Evolutionary conservation across 2,888 invertebrate species (phyloP).

Genomic region (Melanchra persicariae): DNA sequence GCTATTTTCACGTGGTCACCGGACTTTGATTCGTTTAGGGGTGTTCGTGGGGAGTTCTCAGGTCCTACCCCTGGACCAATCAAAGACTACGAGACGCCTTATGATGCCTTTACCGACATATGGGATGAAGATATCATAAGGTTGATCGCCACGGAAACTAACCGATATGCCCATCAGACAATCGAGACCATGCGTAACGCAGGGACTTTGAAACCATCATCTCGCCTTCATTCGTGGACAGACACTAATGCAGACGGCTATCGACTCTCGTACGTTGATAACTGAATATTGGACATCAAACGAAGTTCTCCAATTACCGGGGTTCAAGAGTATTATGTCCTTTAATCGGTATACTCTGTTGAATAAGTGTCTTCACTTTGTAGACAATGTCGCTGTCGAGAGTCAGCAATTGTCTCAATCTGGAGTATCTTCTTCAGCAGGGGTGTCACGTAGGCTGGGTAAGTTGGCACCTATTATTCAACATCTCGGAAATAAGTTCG

Average conservation of each 20-base stretch:
- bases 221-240: constrained; percentile 56
- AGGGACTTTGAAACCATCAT: constrained; percentile 18
- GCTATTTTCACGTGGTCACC: constrained; percentile 34
- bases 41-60: constrained; percentile 53
- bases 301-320: constrained; percentile 50
- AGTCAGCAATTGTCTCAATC: not conserved
- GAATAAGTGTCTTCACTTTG: constrained; percentile 49
- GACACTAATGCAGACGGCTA: constrained; percentile 53
- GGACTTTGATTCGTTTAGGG: constrained; percentile 58
- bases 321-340: constrained; percentile 36
- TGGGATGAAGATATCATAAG: constrained; percentile 56
- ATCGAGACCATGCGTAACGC: constrained; percentile 36
- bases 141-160: constrained; percentile 50
- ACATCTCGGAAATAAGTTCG: constrained; percentile 39
- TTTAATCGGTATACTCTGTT: constrained; percentile 44
- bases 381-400: constrained; percentile 11
- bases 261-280: constrained; percentile 40
- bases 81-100: constrained; percentile 51
- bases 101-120: constrained; percentile 58
- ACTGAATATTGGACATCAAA: constrained; percentile 56
- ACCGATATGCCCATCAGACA: constrained; percentile 54
- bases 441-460: constrained; percentile 1
- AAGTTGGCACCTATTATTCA: constrained; percentile 43
- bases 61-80: constrained; percentile 58
- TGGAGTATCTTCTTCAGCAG: constrained; percentile 20